Percentiles rank a stretch among this genome's conserved stretches.
phyloP scores from a whole-genome alignment of 2,113 vertebrate species.

The Bucco capensis region DNA sequence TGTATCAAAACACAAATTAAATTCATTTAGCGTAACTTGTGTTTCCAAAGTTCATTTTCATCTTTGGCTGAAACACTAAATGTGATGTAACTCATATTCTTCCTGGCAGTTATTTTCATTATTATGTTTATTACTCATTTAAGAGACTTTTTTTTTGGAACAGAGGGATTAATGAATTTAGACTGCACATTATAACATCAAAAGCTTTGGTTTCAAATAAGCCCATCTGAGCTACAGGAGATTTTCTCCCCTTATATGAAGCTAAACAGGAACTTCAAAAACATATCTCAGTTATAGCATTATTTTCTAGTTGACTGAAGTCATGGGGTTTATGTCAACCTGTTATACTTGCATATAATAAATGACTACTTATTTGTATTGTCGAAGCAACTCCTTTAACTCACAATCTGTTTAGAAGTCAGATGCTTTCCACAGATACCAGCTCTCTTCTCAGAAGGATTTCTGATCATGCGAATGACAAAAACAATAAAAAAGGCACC shows the following conservation, averaged over 20 bases:
- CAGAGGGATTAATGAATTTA: slow-evolving; percentile 64
- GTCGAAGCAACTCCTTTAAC: slow-evolving; percentile 11
- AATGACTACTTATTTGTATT: slow-evolving; percentile 48
- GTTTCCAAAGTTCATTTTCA: slow-evolving; percentile 64
- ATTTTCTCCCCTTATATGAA: slow-evolving; percentile 53
- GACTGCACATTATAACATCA: slow-evolving; percentile 68
- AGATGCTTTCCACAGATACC: slow-evolving; percentile 31
- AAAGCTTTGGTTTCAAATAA: slow-evolving; percentile 62
- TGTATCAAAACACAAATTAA: slow-evolving; percentile 64
- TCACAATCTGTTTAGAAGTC: slow-evolving; percentile 30
- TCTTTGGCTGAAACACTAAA: slow-evolving; percentile 46
- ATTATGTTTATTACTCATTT: slow-evolving; percentile 71
- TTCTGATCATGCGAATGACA: slow-evolving; percentile 16
- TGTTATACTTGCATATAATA: slow-evolving; percentile 62
- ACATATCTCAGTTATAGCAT: slow-evolving; percentile 41
- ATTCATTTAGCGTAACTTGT: slow-evolving; percentile 53
- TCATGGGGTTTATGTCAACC: slow-evolving; percentile 37
- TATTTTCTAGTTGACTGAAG: slow-evolving; percentile 61
- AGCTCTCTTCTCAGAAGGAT: neutral
- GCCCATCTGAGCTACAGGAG: slow-evolving; percentile 56
- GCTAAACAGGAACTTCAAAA: slow-evolving; percentile 64
- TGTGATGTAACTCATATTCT: slow-evolving; percentile 59
- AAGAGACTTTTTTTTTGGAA: slow-evolving; percentile 42
- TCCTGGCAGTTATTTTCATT: slow-evolving; percentile 65
- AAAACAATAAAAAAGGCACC: neutral